phyloP scores from a whole-genome alignment of 2,113 vertebrate genomes.

The Cinclus cinclus region DNA sequence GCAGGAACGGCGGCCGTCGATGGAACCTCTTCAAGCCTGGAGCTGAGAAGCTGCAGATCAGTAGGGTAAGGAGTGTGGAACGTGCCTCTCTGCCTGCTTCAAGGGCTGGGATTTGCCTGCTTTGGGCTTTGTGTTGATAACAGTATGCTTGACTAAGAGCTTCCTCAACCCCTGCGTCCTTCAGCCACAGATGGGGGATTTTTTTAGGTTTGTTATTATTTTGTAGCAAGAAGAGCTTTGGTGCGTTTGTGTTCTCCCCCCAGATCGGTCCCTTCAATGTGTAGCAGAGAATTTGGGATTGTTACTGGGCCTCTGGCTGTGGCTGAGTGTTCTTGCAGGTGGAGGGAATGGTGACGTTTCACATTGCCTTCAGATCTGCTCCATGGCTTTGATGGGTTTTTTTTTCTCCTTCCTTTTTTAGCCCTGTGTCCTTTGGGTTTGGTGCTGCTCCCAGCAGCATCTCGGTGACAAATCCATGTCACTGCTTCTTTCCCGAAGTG shows the following conservation, averaged over 20 bases:
- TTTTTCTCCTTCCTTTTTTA: neutral
- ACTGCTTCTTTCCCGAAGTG: neutral
- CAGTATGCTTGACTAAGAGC: neutral
- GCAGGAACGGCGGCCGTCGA: conserved; percentile 57
- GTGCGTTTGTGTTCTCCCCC: neutral
- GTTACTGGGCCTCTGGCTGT: neutral
- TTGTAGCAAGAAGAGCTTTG: neutral
- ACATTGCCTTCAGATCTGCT: neutral
- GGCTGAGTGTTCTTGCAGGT: neutral
- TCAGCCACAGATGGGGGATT: neutral
- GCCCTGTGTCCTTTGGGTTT: neutral
- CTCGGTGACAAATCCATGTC: neutral
- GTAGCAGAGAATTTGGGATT: neutral
- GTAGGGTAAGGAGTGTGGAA: conserved; percentile 76
- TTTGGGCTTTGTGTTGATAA: neutral
- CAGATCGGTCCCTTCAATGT: neutral
- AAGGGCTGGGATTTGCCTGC: neutral
- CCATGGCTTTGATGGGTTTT: neutral
- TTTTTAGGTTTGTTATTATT: neutral
- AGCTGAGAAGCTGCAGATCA: conserved; percentile 84
- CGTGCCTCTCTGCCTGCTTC: neutral
- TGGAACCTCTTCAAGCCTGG: conserved; percentile 81
- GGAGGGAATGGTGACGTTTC: neutral
- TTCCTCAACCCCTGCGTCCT: neutral
- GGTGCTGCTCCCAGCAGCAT: neutral